A percentile compares a stretch with the other conserved stretches of the same genome.
Conservation (phyloP, 2,113 vertebrate species). For the Phalacrocorax aristotelis region DNA sequence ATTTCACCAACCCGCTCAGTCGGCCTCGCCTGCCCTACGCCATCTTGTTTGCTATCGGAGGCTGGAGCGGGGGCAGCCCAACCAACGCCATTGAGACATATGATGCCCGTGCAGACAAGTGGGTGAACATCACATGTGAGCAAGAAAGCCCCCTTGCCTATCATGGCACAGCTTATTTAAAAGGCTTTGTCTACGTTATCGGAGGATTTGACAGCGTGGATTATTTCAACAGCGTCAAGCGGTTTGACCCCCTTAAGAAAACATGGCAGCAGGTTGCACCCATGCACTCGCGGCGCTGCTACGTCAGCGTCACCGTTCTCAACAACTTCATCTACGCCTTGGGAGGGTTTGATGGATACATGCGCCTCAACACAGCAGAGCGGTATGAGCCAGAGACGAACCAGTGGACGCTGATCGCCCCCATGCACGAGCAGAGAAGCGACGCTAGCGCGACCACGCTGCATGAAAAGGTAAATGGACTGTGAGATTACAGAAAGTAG, state of each 20-base stretch:
- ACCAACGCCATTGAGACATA: conserved; percentile 81
- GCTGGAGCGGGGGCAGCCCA: conserved; percentile 77
- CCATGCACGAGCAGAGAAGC: conserved; percentile 81
- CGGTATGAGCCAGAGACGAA: conserved; percentile 79
- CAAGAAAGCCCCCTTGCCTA: conserved; percentile 76
- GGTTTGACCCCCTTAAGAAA: conserved; percentile 75
- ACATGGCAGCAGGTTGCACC: conserved; percentile 81
- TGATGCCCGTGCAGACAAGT: conserved; percentile 75
- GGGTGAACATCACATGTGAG: conserved; percentile 75
- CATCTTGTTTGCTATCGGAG: conserved; percentile 81
- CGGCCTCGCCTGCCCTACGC: conserved; percentile 79
- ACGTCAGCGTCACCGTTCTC: conserved; percentile 79
- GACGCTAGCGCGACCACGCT: conserved; percentile 80
- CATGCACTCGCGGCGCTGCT: conserved; percentile 83
- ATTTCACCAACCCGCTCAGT: conserved; percentile 65
- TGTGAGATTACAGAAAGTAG: rapidly evolving
- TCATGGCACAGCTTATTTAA: conserved; percentile 74
- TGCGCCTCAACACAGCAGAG: conserved; percentile 79
- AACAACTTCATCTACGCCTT: conserved; percentile 75
- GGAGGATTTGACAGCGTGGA: conserved; percentile 80
- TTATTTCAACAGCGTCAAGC: conserved; percentile 79
- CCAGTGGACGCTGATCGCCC: conserved; percentile 80
- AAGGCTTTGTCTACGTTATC: conserved; percentile 79
- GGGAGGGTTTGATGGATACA: conserved; percentile 84
- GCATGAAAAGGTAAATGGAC: conserved; percentile 70